Base-by-base conservation (phyloP, 2,888 invertebrate species). In the Sepioteuthis lessoniana region DNA sequence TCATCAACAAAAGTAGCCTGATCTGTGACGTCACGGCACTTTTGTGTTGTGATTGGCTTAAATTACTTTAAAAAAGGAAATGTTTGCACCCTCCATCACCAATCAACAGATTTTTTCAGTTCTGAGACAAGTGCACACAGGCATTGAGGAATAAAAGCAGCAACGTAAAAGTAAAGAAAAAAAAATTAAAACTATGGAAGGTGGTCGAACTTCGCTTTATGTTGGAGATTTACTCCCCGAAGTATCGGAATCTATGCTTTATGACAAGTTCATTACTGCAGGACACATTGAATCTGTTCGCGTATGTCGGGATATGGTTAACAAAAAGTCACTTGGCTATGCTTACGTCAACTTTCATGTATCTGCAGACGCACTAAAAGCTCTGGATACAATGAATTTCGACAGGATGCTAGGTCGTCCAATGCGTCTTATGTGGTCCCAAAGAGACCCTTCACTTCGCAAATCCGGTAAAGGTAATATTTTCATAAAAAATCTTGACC, bases 371-470 rank as follows among this genome's bases (percentile, higher is more conserved):
- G 46, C 92, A 8, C 31, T 31, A 13, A 92, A 42, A 28, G 92
- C 92, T 47, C 47, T 42, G 46, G 92, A 92, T 92, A 92, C 92
- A 42, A 19, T 92, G 92, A 92, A 92, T 42, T 92, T 92, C 92
- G 46, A 31, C 31, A 28, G 19, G 42, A 31, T 92, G 2, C 13
- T 92, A 5, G 92, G 92, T 28, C 92, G 92, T 19, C 47, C 92
- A n/a, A 92, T 92, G 92, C 92, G 92, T 92, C n/a, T 92, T n/a
- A 92, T 92, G 92, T 92, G 92, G 92, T 92, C 92, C 46, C 92
- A 92, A n/a, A 92, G 92, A 92, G 92, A 92, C 92, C 92, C 92
- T 1, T 42, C 92, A n/a, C 92, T 92, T 92, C 92, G 92, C 35
- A 92, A 42, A 42, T 92, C 92, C 28, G 92, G 92, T 0, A 92